Percentiles rank a stretch among this genome's conserved stretches.
These are phyloP conservation scores for Tetraodon nigroviridis DNA, from an alignment of 2,113 vertebrate genomes.

Conservation along the genomic window DNA sequence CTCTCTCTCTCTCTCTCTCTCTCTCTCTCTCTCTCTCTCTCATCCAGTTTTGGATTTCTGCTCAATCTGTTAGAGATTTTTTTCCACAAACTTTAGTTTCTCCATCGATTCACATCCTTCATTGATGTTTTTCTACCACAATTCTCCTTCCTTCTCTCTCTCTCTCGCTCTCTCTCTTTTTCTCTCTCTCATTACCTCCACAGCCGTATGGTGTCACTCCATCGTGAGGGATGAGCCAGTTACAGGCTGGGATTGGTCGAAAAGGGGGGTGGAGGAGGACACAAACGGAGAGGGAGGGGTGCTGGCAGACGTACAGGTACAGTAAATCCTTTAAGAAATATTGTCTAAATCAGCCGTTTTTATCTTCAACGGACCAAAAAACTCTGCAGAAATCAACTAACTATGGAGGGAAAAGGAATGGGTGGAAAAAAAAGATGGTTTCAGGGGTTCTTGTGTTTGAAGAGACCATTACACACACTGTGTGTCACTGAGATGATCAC, in stretches of 20 bases:
- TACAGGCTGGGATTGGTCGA: constrained; percentile 33
- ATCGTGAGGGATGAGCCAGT: constrained; percentile 28
- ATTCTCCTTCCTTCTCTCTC: not conserved
- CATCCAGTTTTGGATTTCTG: constrained; percentile 2
- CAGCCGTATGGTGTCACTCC: constrained; percentile 12
- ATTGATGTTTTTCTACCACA: not conserved
- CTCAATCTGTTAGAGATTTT: not conserved
- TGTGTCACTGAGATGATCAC: too few species aligned
- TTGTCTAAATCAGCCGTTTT: too few species aligned
- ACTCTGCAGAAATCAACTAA: too few species aligned
- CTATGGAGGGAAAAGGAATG: too few species aligned
- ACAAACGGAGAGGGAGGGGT: not conserved
- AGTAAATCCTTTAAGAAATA: not conserved
- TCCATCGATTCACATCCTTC: not conserved
- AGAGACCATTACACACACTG: not conserved
- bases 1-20: not conserved
- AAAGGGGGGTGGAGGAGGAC: constrained; percentile 5
- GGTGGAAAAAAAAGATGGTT: too few species aligned
- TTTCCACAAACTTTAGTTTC: not conserved
- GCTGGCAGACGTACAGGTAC: not conserved
- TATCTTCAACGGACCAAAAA: too few species aligned
- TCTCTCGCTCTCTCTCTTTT: not conserved
- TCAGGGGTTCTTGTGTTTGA: too few species aligned
- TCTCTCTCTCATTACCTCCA: constrained; percentile 12
- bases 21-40: not conserved